Evolutionary conservation across 2,888 invertebrate genomes (phyloP), one percentile per base, ranked within the genome.

Genomic region (Drosophila neonasuta): DNA sequence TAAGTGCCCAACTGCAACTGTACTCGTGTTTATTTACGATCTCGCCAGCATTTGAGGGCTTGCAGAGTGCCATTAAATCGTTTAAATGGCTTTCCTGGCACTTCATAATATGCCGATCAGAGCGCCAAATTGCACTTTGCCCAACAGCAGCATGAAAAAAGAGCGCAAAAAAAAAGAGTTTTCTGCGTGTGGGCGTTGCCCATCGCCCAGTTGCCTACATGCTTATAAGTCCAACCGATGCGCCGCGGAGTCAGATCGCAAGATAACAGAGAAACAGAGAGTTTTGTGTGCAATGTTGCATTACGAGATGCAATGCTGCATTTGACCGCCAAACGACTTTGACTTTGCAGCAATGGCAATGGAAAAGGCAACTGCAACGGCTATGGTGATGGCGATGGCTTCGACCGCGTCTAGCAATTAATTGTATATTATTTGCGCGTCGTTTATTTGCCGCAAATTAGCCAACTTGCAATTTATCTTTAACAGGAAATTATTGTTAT

Each of bases 41-140:
- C 83, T 49, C 60, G 36, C 41, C 51, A 58, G 60, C 68, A 39
- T 68, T 64, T 68, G 56, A 58, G 51, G 56, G 34, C 55, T 68
- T 66, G 71, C 80, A 86, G 83, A 58, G 75, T 82, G 77, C 80
- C 77, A 82, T 82, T 82, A 83, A 83, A 86, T 80, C 84, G 86
- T 83, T 80, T 77, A 86, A 86, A 86, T 81, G 86, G 83, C 71
- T 86, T 87, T 75, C 68, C 80, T 87, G 83, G 86, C 85, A 86
- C 85, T 86, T 86, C 83, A 87, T 86, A 87, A 86, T 86, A 87
- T 83, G 74, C 81, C 76, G 81, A 82, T 85, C 87, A 87, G 75
- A 84, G 71, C 75, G 83, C 77, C 80, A 83, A 80, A 77, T 71
- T 68, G 73, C 72, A 81, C 81, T 75, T 79, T 85, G 69, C 79